Evolutionary conservation across 2,797 vertebrate genomes (phyloP).

Genomic region (Danio choprae): DNA sequence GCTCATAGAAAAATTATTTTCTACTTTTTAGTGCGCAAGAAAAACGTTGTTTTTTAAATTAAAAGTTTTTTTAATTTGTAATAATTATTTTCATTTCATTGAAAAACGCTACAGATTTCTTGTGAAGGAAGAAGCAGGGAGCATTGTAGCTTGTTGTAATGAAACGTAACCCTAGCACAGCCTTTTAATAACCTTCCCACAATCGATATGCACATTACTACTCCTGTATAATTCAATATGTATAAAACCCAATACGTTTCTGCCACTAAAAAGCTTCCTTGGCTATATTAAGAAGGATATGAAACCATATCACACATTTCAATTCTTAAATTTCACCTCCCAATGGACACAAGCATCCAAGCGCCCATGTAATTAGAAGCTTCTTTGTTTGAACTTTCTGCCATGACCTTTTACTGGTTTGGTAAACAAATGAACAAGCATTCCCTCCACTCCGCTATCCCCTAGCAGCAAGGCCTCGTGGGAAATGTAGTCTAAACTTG

Average conservation of each 20-base stretch:
- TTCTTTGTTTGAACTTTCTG: slow-evolving; percentile 22
- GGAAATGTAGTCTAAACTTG: slow-evolving; percentile 51
- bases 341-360: neutral
- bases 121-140: slow-evolving; percentile 16
- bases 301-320: neutral
- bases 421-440: slow-evolving; percentile 38
- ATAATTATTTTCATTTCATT: too few relatives aligned
- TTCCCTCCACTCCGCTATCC: slow-evolving; percentile 9
- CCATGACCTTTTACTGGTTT: slow-evolving; percentile 35
- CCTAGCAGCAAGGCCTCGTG: slow-evolving; percentile 38
- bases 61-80: too few relatives aligned
- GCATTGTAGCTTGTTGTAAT: neutral
- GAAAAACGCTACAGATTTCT: neutral
- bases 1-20: too few relatives aligned
- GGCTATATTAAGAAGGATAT: slow-evolving; percentile 17
- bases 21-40: too few relatives aligned
- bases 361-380: slow-evolving; percentile 10
- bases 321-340: neutral
- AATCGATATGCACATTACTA: slow-evolving; percentile 32
- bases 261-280: slow-evolving; percentile 25
- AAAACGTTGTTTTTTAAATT: too few relatives aligned
- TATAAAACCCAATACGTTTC: slow-evolving; percentile 5
- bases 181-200: slow-evolving; percentile 33
- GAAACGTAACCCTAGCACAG: neutral
- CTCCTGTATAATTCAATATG: slow-evolving; percentile 22